Percentiles rank a stretch among this genome's conserved stretches.
These are phyloP conservation scores for Ranitomeya imitator DNA, from an alignment of 2,113 vertebrate species.

Conservation along the genomic window DNA sequence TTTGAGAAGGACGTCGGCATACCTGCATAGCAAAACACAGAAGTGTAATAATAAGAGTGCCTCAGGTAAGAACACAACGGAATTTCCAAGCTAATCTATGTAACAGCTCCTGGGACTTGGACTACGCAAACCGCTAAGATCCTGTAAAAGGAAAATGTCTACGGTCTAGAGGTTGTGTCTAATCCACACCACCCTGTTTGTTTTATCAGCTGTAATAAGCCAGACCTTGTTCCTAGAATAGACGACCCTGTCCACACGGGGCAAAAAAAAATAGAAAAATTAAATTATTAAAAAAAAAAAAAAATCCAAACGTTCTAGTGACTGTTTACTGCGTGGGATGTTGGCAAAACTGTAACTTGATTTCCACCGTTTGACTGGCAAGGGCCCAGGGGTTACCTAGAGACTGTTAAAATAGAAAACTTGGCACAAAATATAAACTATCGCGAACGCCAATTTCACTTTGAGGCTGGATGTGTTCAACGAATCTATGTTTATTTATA, in stretches of 20 bases:
- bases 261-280: conserved; percentile 18
- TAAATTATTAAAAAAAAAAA: not conserved
- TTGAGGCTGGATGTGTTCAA: not conserved
- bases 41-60: not conserved
- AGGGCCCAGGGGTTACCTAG: conserved; percentile 10
- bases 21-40: conserved; percentile 7
- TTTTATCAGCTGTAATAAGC: not conserved
- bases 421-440: conserved; percentile 3
- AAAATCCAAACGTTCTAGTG: not conserved
- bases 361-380: conserved; percentile 19
- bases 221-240: not conserved
- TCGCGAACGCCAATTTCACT: not conserved
- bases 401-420: conserved; percentile 12
- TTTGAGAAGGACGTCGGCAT: not conserved
- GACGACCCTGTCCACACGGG: not conserved
- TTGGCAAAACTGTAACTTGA: not conserved
- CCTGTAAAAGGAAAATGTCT: not conserved
- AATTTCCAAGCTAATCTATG: not conserved
- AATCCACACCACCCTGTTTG: not conserved
- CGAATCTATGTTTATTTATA: not conserved
- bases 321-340: conserved; percentile 3
- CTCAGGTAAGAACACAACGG: not conserved
- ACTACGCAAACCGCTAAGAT: not conserved
- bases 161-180: not conserved
- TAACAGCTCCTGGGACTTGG: not conserved